A percentile compares a stretch with the other conserved stretches of the same genome.
These are phyloP conservation scores for cat (Felis catus) DNA, from an alignment of 2,113 vertebrate species.

Conservation along the genomic window DNA sequence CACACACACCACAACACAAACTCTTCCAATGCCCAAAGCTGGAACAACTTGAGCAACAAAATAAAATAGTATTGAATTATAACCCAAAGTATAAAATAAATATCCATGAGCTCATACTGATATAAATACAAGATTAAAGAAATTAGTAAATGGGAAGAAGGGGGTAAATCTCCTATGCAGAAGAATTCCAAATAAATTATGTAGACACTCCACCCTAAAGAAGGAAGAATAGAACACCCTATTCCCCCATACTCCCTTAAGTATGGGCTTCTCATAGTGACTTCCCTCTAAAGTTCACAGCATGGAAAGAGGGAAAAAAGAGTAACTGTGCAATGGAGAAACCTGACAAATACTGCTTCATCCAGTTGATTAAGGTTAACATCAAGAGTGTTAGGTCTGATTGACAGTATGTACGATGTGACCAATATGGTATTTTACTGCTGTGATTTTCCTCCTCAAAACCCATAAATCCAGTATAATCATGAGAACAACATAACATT, in stretches of 20 bases:
- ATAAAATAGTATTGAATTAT: background rate
- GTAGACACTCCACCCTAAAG: background rate
- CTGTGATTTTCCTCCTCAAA: background rate
- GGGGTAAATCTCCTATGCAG: background rate
- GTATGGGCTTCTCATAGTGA: background rate
- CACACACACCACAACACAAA: background rate
- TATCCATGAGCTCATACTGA: background rate
- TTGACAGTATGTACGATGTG: background rate
- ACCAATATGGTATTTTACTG: background rate
- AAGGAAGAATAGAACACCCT: background rate
- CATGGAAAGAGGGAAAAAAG: background rate
- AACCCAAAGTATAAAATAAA: constrained; percentile 6
- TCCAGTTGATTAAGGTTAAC: background rate
- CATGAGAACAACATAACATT: background rate
- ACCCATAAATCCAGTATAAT: background rate
- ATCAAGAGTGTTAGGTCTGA: background rate
- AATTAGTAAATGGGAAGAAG: background rate
- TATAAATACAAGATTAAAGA: background rate
- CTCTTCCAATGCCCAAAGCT: background rate
- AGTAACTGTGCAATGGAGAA: background rate
- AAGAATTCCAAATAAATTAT: background rate
- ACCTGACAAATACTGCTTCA: background rate
- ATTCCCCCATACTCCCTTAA: background rate
- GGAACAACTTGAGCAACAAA: background rate
- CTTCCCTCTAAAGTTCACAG: background rate